Evolutionary conservation across 2,113 vertebrate species (phyloP), one percentile per base, ranked within the genome.

Genomic region (Cheilinus undulatus): DNA sequence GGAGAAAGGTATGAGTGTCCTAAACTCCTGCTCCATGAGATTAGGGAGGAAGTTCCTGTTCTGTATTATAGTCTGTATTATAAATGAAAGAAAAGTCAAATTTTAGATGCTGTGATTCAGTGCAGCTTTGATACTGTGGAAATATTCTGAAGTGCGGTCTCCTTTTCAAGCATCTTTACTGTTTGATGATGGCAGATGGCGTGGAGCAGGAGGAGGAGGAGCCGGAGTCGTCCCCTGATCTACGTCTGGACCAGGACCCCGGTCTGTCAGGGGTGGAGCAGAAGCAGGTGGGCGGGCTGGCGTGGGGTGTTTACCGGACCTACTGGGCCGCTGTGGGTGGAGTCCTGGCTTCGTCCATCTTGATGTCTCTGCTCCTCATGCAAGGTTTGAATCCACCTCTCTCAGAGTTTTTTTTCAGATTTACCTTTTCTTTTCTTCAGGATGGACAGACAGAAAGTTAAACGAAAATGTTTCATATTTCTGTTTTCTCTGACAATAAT

Each of bases 291-390:
- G 97, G 97, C 0, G 92, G 94, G 0, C 94, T 99, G 78, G 92
- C 96, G 26, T 95, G 96, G 91, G 92, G 82, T 0, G 96, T 99
- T 8, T 99, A 99, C 89, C 78, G n/a, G 23, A 91, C 95, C 0
- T 99, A 99, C 83, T 97, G 97, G 96, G 69, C 52, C 5, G 94
- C 98, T 11, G 75, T 97, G 73, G 97, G 97, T 15, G 67, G 83
- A 23, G 86, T 80, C 7, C 67, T 98, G 82, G 93, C 95, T 0
- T 24, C 92, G 4, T 93, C 92, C 65, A 83, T 97, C 73, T 87
- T 99, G 32, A 45, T 95, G 62, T 95, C 95, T 0, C 91, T 99
- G 65, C 68, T 99, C 6, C 90, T 99, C 54, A 99, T 99, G 98
- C 98, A 99, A 96, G 97, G 98, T 99, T 46, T 49, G 81, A 2